phyloP scores from a whole-genome alignment of 2,797 vertebrate species.

The Harpagifer antarcticus region DNA sequence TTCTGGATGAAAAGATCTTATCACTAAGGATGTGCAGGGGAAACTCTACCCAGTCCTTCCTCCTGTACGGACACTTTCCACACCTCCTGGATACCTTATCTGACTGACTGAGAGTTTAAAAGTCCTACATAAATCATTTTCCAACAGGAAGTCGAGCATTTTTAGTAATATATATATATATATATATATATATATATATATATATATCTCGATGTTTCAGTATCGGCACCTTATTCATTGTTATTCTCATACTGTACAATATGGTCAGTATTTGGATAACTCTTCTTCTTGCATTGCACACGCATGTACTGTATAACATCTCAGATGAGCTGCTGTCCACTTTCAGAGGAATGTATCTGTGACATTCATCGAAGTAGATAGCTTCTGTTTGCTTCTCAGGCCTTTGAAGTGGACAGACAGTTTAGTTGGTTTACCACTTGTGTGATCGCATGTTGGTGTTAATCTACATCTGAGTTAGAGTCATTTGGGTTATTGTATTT shows the following conservation, averaged over 20 bases:
- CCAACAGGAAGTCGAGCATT: slow-evolving; percentile 37
- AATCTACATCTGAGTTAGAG: neutral
- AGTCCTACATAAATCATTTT: slow-evolving; percentile 45
- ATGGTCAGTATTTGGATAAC: neutral
- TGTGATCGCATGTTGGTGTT: neutral
- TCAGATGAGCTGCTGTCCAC: neutral
- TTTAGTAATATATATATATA: slow-evolving; percentile 7
- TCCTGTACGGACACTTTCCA: slow-evolving; percentile 65
- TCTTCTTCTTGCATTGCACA: neutral
- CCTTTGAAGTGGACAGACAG: neutral
- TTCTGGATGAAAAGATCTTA: slow-evolving; percentile 74
- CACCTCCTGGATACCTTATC: slow-evolving; percentile 68
- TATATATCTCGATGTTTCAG: slow-evolving; percentile 1
- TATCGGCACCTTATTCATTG: neutral
- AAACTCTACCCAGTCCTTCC: slow-evolving; percentile 80
- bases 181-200: too few species aligned
- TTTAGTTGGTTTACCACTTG: neutral
- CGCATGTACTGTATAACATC: neutral
- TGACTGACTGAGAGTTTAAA: slow-evolving; percentile 40
- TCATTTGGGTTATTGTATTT: neutral
- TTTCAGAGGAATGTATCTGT: slow-evolving; percentile 7
- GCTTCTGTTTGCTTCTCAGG: neutral
- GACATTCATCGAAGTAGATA: neutral
- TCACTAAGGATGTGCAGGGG: slow-evolving; percentile 78
- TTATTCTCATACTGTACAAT: neutral